Evolutionary conservation across 2,888 invertebrate genomes (phyloP).

Genomic region (Pegoplata infirma): DNA sequence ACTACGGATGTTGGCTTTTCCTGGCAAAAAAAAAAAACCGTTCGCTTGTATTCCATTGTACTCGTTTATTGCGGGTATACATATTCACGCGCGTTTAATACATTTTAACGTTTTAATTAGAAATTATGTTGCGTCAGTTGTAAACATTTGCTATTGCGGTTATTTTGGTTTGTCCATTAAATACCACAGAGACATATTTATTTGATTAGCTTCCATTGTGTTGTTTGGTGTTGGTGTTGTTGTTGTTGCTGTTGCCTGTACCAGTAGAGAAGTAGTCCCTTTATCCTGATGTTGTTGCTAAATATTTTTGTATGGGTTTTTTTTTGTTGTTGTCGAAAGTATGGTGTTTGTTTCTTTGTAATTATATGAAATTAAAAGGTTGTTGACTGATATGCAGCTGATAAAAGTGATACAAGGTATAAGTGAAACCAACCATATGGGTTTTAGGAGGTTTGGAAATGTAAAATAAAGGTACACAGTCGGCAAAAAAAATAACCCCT

Average conservation of each 20-base stretch:
- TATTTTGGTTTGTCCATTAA: conserved; percentile 63
- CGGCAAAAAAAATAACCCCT: too few species aligned
- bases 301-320: background rate
- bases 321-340: background rate
- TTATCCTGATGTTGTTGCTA: background rate
- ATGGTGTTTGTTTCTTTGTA: background rate
- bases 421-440: background rate
- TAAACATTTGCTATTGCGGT: conserved; percentile 63
- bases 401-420: too few species aligned
- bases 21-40: too few species aligned
- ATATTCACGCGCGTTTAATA: conserved; percentile 54
- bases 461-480: too few species aligned
- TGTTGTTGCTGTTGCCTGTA: background rate
- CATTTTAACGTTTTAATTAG: conserved; percentile 62
- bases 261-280: background rate
- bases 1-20: background rate
- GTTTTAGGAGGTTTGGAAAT: too few species aligned
- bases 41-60: too few species aligned
- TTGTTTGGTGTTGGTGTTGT: background rate
- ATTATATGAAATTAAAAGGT: conserved; percentile 30
- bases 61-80: background rate
- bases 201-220: conserved; percentile 59
- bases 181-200: conserved; percentile 63
- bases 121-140: conserved; percentile 64
- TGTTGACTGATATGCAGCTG: conserved; percentile 39